Base-by-base conservation (phyloP, 23 tunicate genomes). In the Styela plicata region DNA sequence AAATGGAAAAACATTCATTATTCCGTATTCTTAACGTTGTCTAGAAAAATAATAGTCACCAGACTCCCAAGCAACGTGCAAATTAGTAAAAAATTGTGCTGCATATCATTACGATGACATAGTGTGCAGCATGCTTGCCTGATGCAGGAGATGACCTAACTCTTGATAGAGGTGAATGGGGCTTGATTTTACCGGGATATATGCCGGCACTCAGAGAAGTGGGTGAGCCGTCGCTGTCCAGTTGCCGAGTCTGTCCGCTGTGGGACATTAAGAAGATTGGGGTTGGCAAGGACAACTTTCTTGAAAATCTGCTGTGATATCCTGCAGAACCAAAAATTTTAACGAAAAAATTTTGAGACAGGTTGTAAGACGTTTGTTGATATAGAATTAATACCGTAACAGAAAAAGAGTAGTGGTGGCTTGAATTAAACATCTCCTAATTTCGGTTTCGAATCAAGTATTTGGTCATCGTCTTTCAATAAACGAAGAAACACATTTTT, bases 81-180 rank as follows among this genome's bases (percentile, higher is more conserved):
- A 44, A 44, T 44, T 44, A 44, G 13, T 44, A 44, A 5, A 5
- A 44, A 44, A 44, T 44, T 44, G 57, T 44, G 57, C 57, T 44
- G 57, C 57, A 13, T 44, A 44, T 44, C 13, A 5, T 44, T 44
- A 13, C 13, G 7, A 44, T 44, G 57, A 5, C 57, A 44, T 44
- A 44, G 57, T 44, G n/a, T n/a, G 57, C 77, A 71, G 77, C 77
- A 71, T 71, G 77, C 81, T 76, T 76, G 81, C 81, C 81, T 76
- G 81, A 24, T 44, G 57, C 57, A 52, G 81, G 81, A 44, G 81
- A 44, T 24, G 81, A 76, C 81, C 66, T 52, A 53, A 76, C 81
- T 33, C 81, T 53, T 0, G 81, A 36, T 65, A 76, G 29, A 21
- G 63, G 32, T 13, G 81, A 36, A 76, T 76, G 81, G 64, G 81